Conservation (phyloP, 2,888 invertebrate species). For the Lumbricus terrestris region DNA sequence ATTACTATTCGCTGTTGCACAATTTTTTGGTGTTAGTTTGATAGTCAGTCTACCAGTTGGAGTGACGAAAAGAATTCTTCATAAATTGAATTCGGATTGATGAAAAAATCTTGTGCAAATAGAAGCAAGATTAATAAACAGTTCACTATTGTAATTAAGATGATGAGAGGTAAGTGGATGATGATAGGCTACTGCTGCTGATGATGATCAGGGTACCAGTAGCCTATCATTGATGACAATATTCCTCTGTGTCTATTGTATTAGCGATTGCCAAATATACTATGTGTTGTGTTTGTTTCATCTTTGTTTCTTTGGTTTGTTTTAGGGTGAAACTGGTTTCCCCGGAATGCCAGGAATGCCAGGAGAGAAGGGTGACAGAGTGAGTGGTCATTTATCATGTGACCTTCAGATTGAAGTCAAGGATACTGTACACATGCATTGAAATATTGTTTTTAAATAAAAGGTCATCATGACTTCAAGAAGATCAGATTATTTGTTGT, state of each 20-base stretch:
- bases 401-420: neutral
- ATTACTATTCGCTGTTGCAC: too few relatives aligned
- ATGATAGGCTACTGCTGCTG: too few relatives aligned
- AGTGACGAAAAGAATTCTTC: too few relatives aligned
- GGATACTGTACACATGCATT: neutral
- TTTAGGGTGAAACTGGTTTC: conserved; percentile 72
- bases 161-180: neutral
- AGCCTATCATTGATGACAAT: too few relatives aligned
- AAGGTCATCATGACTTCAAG: neutral
- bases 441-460: neutral
- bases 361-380: conserved; percentile 63
- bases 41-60: too few relatives aligned
- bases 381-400: conserved; percentile 38
- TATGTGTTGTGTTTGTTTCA: neutral
- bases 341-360: conserved; percentile 70
- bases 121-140: neutral
- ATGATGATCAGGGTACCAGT: too few relatives aligned
- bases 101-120: too few relatives aligned
- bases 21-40: too few relatives aligned
- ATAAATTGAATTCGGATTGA: too few relatives aligned
- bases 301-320: neutral
- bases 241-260: too few relatives aligned
- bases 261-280: too few relatives aligned
- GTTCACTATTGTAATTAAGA: neutral
- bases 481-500: neutral